phyloP scores from a whole-genome alignment of 2,888 invertebrate genomes.

The Drosophila cognata region DNA sequence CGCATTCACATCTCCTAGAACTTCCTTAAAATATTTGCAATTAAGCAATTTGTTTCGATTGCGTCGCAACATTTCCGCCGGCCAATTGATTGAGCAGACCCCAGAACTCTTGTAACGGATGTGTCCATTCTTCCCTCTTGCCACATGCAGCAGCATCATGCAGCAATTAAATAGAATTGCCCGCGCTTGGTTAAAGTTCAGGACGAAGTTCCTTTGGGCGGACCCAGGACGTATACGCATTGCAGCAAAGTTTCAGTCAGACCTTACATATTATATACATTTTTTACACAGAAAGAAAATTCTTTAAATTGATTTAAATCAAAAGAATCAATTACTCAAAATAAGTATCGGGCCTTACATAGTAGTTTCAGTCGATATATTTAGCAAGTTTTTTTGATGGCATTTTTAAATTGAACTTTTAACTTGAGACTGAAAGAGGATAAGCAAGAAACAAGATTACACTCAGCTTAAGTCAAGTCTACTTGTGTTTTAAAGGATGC shows the following conservation, averaged over 20 bases:
- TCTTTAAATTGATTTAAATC: background rate
- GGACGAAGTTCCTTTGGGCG: constrained; percentile 31
- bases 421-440: background rate
- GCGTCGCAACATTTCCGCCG: constrained; percentile 69
- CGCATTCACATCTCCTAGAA: constrained; percentile 52
- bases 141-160: constrained; percentile 16
- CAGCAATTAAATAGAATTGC: constrained; percentile 57
- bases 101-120: constrained; percentile 55
- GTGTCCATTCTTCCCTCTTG: constrained; percentile 61
- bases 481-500: background rate
- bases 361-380: background rate
- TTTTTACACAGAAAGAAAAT: constrained; percentile 5
- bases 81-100: constrained; percentile 63
- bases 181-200: constrained; percentile 29
- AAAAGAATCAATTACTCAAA: too few relatives aligned
- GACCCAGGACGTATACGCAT: constrained; percentile 51
- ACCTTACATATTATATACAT: background rate
- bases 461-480: background rate
- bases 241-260: constrained; percentile 13
- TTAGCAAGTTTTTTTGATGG: background rate
- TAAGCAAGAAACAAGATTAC: background rate
- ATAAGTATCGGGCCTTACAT: too few relatives aligned
- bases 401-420: too few relatives aligned
- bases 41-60: constrained; percentile 73
- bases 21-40: constrained; percentile 67